A percentile compares a stretch with the other conserved stretches of the same genome.
Conservation (phyloP, 2,888 invertebrate genomes). For the Boloria euphrosyne region DNA sequence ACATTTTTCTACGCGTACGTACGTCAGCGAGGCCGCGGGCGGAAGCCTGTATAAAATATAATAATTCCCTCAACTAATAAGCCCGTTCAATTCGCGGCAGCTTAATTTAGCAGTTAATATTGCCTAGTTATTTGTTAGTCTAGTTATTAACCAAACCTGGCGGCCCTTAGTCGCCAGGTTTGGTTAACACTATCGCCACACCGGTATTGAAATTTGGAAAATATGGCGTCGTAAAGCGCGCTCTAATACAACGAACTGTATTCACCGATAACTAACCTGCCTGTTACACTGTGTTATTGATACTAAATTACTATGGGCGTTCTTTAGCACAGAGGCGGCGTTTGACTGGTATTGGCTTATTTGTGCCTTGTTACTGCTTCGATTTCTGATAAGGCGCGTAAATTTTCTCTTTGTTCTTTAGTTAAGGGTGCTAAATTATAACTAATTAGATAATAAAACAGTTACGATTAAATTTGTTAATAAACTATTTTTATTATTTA, state of each 20-base stretch:
- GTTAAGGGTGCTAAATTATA: no score
- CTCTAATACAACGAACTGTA: conserved; percentile 25
- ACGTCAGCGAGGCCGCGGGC: no score
- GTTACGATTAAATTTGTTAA: no score
- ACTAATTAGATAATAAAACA: no score
- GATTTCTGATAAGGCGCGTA: no score
- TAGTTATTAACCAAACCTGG: no score
- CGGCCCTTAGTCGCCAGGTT: not conserved
- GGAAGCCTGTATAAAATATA: no score
- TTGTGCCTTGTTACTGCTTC: no score
- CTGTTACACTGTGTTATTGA: conserved; percentile 1
- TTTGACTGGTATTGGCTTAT: not conserved
- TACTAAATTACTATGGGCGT: conserved; percentile 5
- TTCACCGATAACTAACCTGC: conserved; percentile 11
- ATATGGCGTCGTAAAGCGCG: conserved; percentile 52
- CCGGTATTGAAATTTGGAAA: conserved; percentile 66
- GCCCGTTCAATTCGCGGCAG: not conserved
- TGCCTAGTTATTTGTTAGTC: conserved; percentile 6
- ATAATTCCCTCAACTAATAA: no score
- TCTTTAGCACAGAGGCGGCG: not conserved
- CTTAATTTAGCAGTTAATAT: conserved; percentile 15
- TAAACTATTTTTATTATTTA: no score
- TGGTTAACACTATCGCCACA: conserved; percentile 42
- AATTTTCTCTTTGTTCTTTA: no score
- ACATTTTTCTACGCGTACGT: no score